A percentile compares a stretch with the other conserved stretches of the same genome.
These are phyloP conservation scores for Kryptolebias ocellatus DNA, from an alignment of 2,797 vertebrate genomes.

Conservation along the genomic window DNA sequence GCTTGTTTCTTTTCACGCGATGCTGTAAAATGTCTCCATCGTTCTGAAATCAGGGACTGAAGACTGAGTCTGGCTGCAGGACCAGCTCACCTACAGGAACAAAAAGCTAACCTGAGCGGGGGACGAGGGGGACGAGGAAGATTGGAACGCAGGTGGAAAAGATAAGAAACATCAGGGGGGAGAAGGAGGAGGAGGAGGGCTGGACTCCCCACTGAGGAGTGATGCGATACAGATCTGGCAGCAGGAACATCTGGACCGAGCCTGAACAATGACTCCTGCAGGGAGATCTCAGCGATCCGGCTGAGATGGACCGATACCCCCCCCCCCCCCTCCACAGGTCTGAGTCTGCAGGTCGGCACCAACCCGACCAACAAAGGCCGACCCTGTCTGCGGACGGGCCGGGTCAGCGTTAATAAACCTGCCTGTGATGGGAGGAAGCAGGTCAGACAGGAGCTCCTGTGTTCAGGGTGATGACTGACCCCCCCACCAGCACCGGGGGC, in stretches of 20 bases:
- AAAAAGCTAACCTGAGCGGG: too few relatives aligned
- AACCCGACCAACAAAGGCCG: constrained; percentile 55
- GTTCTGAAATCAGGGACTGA: too few relatives aligned
- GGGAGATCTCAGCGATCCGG: constrained; percentile 37
- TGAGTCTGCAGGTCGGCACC: constrained; percentile 41
- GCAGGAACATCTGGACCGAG: constrained; percentile 67
- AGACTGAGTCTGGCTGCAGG: too few relatives aligned
- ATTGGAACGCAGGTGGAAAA: constrained; percentile 11
- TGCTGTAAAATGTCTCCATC: too few relatives aligned
- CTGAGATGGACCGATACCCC: constrained; percentile 60
- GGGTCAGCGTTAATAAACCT: constrained; percentile 61
- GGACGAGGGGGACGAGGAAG: background rate
- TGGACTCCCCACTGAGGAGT: constrained; percentile 44
- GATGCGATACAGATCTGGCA: constrained; percentile 65
- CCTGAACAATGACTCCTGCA: constrained; percentile 50
- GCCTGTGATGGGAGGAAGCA: constrained; percentile 31
- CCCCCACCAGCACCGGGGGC: constrained; percentile 2
- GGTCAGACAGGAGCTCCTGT: constrained; percentile 31
- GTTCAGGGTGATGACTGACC: constrained; percentile 51
- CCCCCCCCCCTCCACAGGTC: background rate
- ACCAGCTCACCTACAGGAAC: too few relatives aligned
- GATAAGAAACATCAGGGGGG: background rate
- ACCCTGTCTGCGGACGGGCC: constrained; percentile 43
- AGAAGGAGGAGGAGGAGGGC: background rate
- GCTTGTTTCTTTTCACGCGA: too few relatives aligned